Conservation (phyloP, 2,113 vertebrate species). For the Passer domesticus region DNA sequence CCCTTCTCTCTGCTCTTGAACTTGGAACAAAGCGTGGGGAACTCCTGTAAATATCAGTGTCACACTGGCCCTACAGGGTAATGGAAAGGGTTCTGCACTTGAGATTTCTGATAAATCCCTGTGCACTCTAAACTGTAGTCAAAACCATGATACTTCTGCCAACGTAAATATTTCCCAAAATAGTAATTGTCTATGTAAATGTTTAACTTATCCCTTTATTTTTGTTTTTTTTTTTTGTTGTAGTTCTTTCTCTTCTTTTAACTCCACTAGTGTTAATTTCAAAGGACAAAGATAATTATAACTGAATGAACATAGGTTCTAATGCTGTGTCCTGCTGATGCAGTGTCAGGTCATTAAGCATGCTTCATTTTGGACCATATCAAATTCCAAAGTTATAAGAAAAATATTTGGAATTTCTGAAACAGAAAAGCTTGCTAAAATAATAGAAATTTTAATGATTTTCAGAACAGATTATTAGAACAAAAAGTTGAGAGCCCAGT, state of each 20-base stretch:
- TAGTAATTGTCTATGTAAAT: conserved; percentile 50
- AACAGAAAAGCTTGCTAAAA: neutral
- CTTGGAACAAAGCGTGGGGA: neutral
- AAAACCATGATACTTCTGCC: conserved; percentile 3
- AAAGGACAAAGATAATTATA: conserved; percentile 45
- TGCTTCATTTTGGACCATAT: neutral
- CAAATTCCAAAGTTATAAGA: conserved; percentile 13
- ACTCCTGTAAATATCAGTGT: neutral
- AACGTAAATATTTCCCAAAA: conserved; percentile 56
- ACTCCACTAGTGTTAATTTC: conserved; percentile 32
- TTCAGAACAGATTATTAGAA: neutral
- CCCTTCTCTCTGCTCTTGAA: neutral
- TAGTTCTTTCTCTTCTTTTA: neutral
- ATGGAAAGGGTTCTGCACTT: neutral
- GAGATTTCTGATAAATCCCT: conserved; percentile 35
- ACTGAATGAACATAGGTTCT: neutral
- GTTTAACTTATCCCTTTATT: neutral
- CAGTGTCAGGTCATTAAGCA: neutral
- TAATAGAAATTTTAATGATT: neutral
- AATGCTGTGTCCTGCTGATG: neutral
- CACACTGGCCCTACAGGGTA: neutral
- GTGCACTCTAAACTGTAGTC: neutral
- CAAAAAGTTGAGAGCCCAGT: neutral
- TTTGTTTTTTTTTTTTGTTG: neutral
- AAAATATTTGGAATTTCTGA: conserved; percentile 16